A percentile compares a stretch with the other conserved stretches of the same genome.
Evolutionary conservation across 2,113 vertebrate species (phyloP).

Genomic region (Carettochelys insculpta): DNA sequence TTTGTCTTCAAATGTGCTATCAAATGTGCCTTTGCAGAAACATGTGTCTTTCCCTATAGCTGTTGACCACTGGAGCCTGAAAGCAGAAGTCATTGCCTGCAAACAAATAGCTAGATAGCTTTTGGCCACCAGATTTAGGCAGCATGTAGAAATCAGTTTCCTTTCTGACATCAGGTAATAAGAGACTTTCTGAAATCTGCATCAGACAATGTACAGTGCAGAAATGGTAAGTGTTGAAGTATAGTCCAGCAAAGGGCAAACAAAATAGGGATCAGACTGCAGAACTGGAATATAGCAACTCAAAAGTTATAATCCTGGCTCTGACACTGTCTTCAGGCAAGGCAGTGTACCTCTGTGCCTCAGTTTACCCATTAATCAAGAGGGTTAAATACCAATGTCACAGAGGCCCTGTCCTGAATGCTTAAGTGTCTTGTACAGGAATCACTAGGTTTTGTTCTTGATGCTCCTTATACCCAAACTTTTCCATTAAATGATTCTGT

Average conservation of each 20-base stretch:
- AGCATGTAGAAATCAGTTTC: neutral
- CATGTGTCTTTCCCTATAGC: neutral
- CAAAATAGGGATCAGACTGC: neutral
- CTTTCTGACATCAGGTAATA: neutral
- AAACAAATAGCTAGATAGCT: neutral
- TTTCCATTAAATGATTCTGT: neutral
- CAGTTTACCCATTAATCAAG: neutral
- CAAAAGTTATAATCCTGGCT: neutral
- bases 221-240: accelerated
- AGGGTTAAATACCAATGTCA: neutral
- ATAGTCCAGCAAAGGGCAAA: accelerated
- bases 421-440: neutral
- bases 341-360: accelerated
- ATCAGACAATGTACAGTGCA: accelerated
- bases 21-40: neutral
- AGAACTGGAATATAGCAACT: neutral
- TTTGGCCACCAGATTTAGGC: neutral
- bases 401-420: neutral
- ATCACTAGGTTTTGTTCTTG: neutral
- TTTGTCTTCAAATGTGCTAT: too few species aligned
- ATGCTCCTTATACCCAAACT: neutral
- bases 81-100: neutral
- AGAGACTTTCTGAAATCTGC: neutral
- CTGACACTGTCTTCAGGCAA: neutral
- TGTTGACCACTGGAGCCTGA: neutral